Percentiles rank a stretch among this genome's conserved stretches.
Conservation (phyloP, 2,888 invertebrate species). For the Acanthosoma haemorrhoidale region DNA sequence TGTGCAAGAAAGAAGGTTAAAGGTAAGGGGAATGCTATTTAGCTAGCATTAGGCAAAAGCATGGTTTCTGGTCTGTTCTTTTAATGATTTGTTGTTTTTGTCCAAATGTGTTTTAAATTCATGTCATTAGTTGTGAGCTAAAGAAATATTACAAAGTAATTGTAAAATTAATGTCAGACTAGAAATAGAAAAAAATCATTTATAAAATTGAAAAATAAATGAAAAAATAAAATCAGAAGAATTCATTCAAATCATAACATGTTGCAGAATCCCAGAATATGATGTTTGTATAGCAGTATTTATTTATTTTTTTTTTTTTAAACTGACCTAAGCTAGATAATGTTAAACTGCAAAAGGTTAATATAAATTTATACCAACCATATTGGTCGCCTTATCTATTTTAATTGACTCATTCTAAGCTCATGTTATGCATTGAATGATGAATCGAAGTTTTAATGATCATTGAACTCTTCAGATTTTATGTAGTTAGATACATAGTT, state of each 20-base stretch:
- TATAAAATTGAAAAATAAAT: no score
- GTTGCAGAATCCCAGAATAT: neutral
- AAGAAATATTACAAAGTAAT: neutral
- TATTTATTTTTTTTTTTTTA: no score
- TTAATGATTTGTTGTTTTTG: neutral
- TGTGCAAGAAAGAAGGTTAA: conserved; percentile 3
- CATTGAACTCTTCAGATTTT: conserved; percentile 18
- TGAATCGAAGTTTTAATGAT: no score
- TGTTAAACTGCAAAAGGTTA: no score
- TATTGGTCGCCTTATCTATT: no score
- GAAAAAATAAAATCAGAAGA: neutral
- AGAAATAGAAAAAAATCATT: neutral
- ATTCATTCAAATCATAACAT: neutral
- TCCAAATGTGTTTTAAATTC: neutral
- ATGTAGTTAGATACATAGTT: conserved; percentile 16
- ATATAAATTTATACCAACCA: no score
- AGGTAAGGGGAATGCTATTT: neutral
- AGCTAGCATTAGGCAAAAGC: neutral
- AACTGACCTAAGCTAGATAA: no score
- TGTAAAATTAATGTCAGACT: neutral
- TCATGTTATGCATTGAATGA: no score
- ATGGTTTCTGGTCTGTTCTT: neutral
- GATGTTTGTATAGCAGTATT: no score
- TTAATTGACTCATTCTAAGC: no score
- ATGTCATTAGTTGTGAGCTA: neutral